Conservation (phyloP, 2,113 vertebrate genomes). For the Nanorana parkeri region DNA sequence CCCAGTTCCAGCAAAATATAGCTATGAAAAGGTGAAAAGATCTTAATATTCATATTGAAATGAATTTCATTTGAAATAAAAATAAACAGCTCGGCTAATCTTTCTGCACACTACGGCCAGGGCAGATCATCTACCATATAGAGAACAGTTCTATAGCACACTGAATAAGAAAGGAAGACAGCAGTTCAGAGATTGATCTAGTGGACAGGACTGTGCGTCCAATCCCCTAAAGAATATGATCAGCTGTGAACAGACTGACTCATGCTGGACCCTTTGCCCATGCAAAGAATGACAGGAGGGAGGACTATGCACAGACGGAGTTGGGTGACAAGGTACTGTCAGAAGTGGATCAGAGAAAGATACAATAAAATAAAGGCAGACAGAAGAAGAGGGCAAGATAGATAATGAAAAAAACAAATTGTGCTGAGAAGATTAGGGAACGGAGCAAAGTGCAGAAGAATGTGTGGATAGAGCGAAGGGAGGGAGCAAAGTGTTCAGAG, state of each 20-base stretch:
- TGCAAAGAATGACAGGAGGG: constrained; percentile 8
- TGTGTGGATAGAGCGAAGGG: constrained; percentile 13
- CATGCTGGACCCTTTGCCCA: neutral
- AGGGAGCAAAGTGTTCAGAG: constrained; percentile 35
- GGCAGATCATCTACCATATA: neutral
- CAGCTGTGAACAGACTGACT: constrained; percentile 3
- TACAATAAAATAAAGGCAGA: constrained; percentile 27
- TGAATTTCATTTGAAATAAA: no score
- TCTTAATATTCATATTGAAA: no score
- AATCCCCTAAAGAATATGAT: constrained; percentile 9
- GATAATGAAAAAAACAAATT: constrained; percentile 41
- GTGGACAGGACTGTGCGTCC: constrained; percentile 12
- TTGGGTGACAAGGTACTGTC: constrained; percentile 15
- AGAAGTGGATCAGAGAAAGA: constrained; percentile 25
- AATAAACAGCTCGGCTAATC: no score
- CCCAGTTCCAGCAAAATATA: no score
- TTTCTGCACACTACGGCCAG: no score
- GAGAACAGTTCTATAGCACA: neutral
- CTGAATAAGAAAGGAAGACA: neutral
- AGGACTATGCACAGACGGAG: constrained; percentile 18
- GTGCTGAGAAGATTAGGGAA: constrained; percentile 25
- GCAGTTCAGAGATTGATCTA: neutral
- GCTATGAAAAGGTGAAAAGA: no score
- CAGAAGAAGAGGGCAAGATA: constrained; percentile 8
- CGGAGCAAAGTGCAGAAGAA: constrained; percentile 23